These are phyloP conservation scores for Tachysurus fulvidraco DNA, from an alignment of 2,113 vertebrate species.

Conservation along the genomic window DNA sequence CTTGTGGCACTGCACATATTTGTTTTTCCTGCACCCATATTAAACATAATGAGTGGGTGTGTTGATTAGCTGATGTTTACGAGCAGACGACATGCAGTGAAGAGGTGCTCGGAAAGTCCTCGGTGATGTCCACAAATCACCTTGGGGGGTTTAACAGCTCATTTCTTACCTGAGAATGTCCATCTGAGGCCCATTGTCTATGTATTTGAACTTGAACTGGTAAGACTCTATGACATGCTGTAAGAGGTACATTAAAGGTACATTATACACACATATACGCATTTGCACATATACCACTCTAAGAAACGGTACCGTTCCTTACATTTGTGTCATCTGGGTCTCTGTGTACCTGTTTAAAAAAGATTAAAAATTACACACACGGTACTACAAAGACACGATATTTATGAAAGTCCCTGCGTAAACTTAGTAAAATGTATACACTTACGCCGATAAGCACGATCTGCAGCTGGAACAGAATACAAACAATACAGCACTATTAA, in stretches of 20 bases:
- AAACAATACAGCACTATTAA: slow-evolving; percentile 25
- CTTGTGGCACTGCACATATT: background rate
- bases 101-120: background rate
- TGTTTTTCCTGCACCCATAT: background rate
- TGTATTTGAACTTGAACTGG: slow-evolving; percentile 95
- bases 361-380: background rate
- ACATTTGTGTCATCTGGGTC: slow-evolving; percentile 73
- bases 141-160: background rate
- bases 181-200: slow-evolving; percentile 77
- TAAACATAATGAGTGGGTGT: background rate
- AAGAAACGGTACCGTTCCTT: slow-evolving; percentile 52
- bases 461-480: slow-evolving; percentile 67
- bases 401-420: background rate
- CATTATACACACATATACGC: background rate
- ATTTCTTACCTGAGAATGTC: slow-evolving; percentile 70
- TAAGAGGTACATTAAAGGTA: slow-evolving; percentile 29
- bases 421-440: slow-evolving; percentile 22
- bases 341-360: slow-evolving; percentile 69
- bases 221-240: slow-evolving; percentile 92
- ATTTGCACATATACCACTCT: background rate
- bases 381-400: background rate
- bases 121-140: background rate
- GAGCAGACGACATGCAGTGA: background rate
- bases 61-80: background rate
- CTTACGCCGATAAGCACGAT: slow-evolving; percentile 77